Conservation (phyloP, 37 sponge, comb jelly and placozoan species). For the Hexactinellida sp. region DNA sequence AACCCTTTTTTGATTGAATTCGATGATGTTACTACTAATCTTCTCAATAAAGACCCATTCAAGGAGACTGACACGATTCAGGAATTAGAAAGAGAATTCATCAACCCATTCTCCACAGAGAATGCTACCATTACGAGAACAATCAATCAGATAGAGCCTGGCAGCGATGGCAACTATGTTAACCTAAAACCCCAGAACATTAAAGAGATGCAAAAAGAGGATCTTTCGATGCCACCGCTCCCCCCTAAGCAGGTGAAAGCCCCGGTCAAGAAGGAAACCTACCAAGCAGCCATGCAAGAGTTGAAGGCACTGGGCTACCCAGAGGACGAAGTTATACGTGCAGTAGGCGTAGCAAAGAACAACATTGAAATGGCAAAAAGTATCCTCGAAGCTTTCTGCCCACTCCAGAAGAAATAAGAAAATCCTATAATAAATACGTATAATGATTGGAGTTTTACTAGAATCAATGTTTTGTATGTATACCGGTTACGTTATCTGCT, state of each 20-base stretch:
- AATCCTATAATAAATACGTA: not conserved
- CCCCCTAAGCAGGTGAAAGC: not conserved
- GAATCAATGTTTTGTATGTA: not conserved
- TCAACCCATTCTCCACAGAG: not conserved
- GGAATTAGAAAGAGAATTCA: not conserved
- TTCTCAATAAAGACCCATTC: not conserved
- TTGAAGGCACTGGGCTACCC: constrained; percentile 41
- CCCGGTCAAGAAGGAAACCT: not conserved
- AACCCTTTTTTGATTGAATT: not conserved
- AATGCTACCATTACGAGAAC: not conserved
- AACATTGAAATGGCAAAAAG: constrained; percentile 37
- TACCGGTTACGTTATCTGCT: not conserved
- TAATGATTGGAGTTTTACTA: not conserved
- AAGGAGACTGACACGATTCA: not conserved
- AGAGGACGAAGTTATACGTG: constrained; percentile 38
- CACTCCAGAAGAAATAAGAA: not conserved
- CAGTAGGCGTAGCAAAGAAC: constrained; percentile 40
- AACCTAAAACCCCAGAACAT: not conserved
- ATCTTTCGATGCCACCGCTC: not conserved
- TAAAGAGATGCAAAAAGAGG: not conserved
- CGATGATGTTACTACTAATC: not conserved
- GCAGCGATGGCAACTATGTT: not conserved
- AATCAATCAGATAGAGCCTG: not conserved
- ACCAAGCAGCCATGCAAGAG: constrained; percentile 18
- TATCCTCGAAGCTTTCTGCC: constrained; percentile 63